These are phyloP conservation scores for Mystacornis crossleyi DNA, from an alignment of 2,113 vertebrate species.

Conservation along the genomic window DNA sequence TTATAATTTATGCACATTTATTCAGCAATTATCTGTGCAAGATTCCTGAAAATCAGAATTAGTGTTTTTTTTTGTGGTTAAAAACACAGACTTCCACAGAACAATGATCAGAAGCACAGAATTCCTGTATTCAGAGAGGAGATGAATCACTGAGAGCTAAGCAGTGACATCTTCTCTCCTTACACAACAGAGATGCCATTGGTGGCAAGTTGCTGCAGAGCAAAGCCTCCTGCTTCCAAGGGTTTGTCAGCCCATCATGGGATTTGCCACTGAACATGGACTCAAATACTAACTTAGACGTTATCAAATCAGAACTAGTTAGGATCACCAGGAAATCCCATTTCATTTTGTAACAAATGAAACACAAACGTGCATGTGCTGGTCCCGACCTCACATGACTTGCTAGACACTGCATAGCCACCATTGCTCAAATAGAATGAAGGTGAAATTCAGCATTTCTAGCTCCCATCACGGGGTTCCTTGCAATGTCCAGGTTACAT, in stretches of 20 bases:
- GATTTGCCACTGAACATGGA: neutral
- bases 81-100: neutral
- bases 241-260: neutral
- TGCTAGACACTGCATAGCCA: neutral
- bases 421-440: neutral
- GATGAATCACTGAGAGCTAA: neutral
- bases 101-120: neutral
- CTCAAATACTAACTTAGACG: neutral
- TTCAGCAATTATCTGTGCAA: neutral
- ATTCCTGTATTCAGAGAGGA: neutral
- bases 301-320: neutral
- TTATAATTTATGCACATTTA: rapidly evolving
- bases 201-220: neutral
- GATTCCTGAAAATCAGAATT: neutral
- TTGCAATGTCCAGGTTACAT: neutral
- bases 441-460: neutral
- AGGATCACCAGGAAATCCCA: neutral
- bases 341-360: neutral
- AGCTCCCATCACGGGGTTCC: rapidly evolving
- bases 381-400: rapidly evolving
- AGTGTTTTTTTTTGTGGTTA: neutral
- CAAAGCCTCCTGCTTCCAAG: neutral
- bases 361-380: neutral
- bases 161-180: neutral
- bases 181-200: neutral